A percentile compares a stretch with the other conserved stretches of the same genome.
These are phyloP conservation scores for Lycaena phlaeas DNA, from an alignment of 2,888 invertebrate genomes.

Conservation along the genomic window DNA sequence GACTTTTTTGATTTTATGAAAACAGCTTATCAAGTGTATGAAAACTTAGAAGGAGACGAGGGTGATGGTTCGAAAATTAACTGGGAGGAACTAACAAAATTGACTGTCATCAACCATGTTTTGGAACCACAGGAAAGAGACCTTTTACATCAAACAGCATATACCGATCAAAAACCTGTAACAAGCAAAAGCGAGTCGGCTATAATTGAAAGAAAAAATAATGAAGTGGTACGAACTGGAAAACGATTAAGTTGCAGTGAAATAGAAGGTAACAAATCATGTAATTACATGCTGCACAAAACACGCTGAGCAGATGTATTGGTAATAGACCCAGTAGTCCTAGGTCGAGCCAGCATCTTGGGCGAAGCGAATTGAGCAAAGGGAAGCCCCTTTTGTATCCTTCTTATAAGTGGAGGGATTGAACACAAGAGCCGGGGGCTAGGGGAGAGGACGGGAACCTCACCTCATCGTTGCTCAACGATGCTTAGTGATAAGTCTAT, in stretches of 20 bases:
- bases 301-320: too few relatives aligned
- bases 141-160: conserved; percentile 45
- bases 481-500: too few relatives aligned
- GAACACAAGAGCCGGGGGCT: too few relatives aligned
- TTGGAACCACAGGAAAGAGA: conserved; percentile 62
- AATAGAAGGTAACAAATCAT: conserved; percentile 59
- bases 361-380: too few relatives aligned
- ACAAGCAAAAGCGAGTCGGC: conserved; percentile 53
- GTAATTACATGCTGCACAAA: too few relatives aligned
- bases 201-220: conserved; percentile 30
- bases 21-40: conserved; percentile 79
- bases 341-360: too few relatives aligned
- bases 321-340: too few relatives aligned
- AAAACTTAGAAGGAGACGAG: conserved; percentile 56
- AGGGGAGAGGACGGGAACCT: too few relatives aligned
- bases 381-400: too few relatives aligned
- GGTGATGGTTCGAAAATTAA: conserved; percentile 57
- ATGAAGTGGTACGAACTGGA: conserved; percentile 31
- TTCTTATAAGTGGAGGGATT: too few relatives aligned
- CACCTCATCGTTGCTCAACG: too few relatives aligned
- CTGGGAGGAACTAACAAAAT: conserved; percentile 66
- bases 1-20: conserved; percentile 82
- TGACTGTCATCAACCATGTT: conserved; percentile 62
- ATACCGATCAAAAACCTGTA: conserved; percentile 38
- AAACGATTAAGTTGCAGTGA: conserved; percentile 55